Conservation (phyloP, 2,113 vertebrate genomes). For the Dipodomys spectabilis region DNA sequence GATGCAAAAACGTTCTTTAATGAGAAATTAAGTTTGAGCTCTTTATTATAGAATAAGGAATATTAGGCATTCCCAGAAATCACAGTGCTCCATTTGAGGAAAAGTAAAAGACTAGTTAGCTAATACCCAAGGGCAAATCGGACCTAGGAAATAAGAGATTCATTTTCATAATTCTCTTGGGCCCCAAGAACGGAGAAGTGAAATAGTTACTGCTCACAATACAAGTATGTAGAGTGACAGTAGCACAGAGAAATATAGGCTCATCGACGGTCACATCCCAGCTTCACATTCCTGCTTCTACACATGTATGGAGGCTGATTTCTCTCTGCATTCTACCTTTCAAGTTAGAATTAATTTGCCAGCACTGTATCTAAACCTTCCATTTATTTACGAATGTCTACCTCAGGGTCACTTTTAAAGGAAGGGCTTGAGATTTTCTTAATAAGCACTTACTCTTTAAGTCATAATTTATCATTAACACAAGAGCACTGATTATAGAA, state of each 20-base stretch:
- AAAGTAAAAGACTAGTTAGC: neutral
- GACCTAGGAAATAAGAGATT: neutral
- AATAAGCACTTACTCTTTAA: neutral
- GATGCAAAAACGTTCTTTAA: constrained; percentile 63
- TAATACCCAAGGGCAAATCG: neutral
- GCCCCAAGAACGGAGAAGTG: neutral
- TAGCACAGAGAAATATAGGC: neutral
- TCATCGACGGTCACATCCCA: neutral
- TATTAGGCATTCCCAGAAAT: neutral
- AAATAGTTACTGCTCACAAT: neutral
- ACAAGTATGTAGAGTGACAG: neutral
- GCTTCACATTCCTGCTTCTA: neutral
- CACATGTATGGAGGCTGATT: neutral
- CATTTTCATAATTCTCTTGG: constrained; percentile 12
- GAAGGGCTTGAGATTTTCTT: neutral
- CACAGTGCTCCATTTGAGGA: neutral
- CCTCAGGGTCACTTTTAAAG: neutral
- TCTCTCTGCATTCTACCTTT: neutral
- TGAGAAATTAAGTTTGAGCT: constrained; percentile 75
- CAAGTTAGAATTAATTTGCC: neutral
- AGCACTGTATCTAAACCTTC: constrained; percentile 7
- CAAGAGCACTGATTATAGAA: neutral
- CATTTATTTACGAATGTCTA: neutral
- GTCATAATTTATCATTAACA: constrained; percentile 10
- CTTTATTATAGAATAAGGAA: constrained; percentile 40